Conservation (phyloP, 2,888 invertebrate genomes). For the Nemoura dubitans region DNA sequence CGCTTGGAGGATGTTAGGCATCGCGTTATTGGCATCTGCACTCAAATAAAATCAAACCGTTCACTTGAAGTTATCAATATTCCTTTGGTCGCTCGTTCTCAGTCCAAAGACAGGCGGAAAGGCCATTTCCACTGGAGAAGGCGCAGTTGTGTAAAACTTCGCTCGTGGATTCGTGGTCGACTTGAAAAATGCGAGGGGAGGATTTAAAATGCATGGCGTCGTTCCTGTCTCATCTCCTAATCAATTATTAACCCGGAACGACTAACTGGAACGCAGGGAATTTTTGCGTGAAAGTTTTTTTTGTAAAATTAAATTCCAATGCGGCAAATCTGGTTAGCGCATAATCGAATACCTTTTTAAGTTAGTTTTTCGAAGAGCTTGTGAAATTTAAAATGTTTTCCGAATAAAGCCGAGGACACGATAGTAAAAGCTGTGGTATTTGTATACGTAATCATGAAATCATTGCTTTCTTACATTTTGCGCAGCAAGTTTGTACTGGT, state of each 20-base stretch:
- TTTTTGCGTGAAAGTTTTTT: background rate
- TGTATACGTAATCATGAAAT: too few species aligned
- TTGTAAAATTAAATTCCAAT: background rate
- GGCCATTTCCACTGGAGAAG: background rate
- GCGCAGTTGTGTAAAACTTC: background rate
- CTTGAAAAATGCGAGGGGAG: background rate
- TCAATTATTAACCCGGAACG: background rate
- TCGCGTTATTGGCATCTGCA: background rate
- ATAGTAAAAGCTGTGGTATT: background rate
- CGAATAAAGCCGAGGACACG: background rate
- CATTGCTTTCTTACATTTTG: too few species aligned
- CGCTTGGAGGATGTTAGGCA: background rate
- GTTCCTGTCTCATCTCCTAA: conserved; percentile 3
- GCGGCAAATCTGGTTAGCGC: background rate
- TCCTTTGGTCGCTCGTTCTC: background rate
- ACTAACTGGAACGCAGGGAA: background rate
- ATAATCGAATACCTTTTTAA: background rate
- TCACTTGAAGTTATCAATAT: background rate
- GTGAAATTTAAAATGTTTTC: background rate
- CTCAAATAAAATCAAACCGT: background rate
- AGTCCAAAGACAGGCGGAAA: background rate
- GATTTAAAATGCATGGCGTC: background rate
- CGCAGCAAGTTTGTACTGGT: too few species aligned
- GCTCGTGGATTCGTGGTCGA: background rate
- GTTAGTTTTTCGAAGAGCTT: background rate